A percentile compares a stretch with the other conserved stretches of the same genome.
Conservation (phyloP, 1,140 invertebrate genomes). For the Pseudomyrmex flavicornis region DNA sequence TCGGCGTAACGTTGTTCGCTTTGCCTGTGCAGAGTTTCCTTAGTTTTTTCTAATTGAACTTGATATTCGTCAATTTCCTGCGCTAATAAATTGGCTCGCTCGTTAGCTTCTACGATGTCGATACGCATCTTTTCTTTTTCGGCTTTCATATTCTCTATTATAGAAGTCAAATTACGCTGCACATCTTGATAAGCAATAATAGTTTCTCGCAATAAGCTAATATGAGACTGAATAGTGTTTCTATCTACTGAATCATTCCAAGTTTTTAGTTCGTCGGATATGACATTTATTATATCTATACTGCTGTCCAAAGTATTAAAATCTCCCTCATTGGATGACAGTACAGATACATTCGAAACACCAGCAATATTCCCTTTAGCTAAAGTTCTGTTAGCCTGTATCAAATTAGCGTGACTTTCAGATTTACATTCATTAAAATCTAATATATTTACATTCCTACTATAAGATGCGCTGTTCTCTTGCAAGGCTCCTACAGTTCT, state of each 20-base stretch:
- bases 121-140: slow-evolving; percentile 91
- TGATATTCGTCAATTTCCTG: slow-evolving; percentile 96
- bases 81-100: slow-evolving; percentile 91
- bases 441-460: slow-evolving; percentile 70
- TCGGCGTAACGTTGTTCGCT: slow-evolving; percentile 92
- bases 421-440: slow-evolving; percentile 71
- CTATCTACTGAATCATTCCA: slow-evolving; percentile 83
- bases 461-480: slow-evolving; percentile 70
- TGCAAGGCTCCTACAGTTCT: slow-evolving; percentile 78
- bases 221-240: slow-evolving; percentile 82
- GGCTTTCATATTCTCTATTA: slow-evolving; percentile 88
- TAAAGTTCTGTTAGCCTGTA: slow-evolving; percentile 84
- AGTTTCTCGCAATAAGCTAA: slow-evolving; percentile 86
- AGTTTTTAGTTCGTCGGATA: slow-evolving; percentile 91
- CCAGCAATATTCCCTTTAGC: slow-evolving; percentile 91
- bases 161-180: slow-evolving; percentile 85
- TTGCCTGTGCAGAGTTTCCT: slow-evolving; percentile 88
- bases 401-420: slow-evolving; percentile 75
- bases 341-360: slow-evolving; percentile 86
- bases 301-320: slow-evolving; percentile 88
- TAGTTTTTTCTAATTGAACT: slow-evolving; percentile 90
- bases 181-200: slow-evolving; percentile 87
- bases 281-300: slow-evolving; percentile 88
- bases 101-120: slow-evolving; percentile 93
- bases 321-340: slow-evolving; percentile 89